Base-by-base conservation (phyloP, 2,888 invertebrate species). In the Colletes collaris region DNA sequence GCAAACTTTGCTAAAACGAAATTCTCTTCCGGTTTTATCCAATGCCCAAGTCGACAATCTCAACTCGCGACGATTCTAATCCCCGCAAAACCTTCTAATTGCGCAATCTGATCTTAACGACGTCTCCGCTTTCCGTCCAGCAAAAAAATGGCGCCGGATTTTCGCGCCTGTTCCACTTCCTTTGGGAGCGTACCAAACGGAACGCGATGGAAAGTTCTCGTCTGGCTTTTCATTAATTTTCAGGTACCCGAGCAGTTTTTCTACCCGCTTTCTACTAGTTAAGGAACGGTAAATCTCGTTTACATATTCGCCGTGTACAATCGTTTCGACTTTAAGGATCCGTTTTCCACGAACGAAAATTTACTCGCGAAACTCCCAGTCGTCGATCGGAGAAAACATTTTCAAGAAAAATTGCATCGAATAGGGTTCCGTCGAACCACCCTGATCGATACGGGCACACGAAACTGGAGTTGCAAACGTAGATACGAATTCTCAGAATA, bases 181-280 rank as follows among this genome's bases (percentile, higher is more conserved):
- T 56, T 27, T 35, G 46, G 37, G 40, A 7, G 13, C 46, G 37
- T 19, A 16, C 35, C 49, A 10, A 27, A 40, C 19, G 16, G 11
- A 49, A 40, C n/a, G 5, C 6, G 13, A 59, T 40, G 44, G 59
- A 72, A 62, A 66, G 65, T 65, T 11, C 40, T 11, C 35, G 11
- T 16, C 37, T 13, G 58, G 8, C 10, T 10, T 11, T 55, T 44
- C 72, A 7, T 19, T 13, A 50, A 63, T 16, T 19, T n/a, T 40
- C 6, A 27, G 49, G 49, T 37, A 40, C n/a, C 40, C n/a, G 5
- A 50, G 37, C 46, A 49, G 10, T 55, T 44, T 10, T 37, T 55
- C 53, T 1, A 11, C 16, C 19, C 44, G 52, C 76, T 76, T 76
- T 76, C 66, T 76, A 72, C 53, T 49, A 16, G 13, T 65, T 60